phyloP scores from a whole-genome alignment of 2,797 vertebrate species.

The Oreochromis mossambicus region DNA sequence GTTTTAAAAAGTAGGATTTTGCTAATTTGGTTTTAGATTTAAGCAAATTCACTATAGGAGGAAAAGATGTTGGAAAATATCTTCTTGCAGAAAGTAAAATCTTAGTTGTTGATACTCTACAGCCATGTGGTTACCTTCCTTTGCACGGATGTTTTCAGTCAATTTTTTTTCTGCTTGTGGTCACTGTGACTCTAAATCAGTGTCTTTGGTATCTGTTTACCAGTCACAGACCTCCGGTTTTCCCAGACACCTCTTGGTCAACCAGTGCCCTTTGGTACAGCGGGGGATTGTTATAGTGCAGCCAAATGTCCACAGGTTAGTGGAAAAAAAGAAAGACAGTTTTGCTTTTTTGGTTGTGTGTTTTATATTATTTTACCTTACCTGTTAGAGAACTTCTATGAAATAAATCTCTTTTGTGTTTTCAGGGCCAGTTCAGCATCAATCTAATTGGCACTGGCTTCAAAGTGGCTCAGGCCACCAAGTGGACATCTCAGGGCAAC shows the following conservation, averaged over 20 bases:
- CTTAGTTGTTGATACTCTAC: not conserved
- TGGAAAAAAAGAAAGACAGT: not conserved
- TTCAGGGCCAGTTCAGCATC: slow-evolving; percentile 93
- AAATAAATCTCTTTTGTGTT: not conserved
- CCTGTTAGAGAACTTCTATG: not conserved
- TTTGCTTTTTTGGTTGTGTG: not conserved
- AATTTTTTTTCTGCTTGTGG: slow-evolving; percentile 23
- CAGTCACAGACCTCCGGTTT: slow-evolving; percentile 92
- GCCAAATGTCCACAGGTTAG: slow-evolving; percentile 94
- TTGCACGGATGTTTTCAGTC: slow-evolving; percentile 23
- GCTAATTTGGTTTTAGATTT: not conserved
- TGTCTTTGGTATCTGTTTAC: slow-evolving; percentile 30
- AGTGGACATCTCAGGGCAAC: slow-evolving; percentile 92
- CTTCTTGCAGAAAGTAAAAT: not conserved
- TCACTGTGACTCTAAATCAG: slow-evolving; percentile 26
- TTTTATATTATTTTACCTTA: not conserved
- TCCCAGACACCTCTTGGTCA: slow-evolving; percentile 85
- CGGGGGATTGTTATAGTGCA: slow-evolving; percentile 96
- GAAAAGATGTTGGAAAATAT: not conserved
- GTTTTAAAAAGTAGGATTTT: not conserved
- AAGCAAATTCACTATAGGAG: not conserved
- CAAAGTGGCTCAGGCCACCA: slow-evolving; percentile 83
- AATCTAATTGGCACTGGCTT: slow-evolving; percentile 91
- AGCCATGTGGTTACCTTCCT: slow-evolving; percentile 9
- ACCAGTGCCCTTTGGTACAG: slow-evolving; percentile 89